Conservation (phyloP, 2,113 vertebrate species). For the Sula dactylatra region DNA sequence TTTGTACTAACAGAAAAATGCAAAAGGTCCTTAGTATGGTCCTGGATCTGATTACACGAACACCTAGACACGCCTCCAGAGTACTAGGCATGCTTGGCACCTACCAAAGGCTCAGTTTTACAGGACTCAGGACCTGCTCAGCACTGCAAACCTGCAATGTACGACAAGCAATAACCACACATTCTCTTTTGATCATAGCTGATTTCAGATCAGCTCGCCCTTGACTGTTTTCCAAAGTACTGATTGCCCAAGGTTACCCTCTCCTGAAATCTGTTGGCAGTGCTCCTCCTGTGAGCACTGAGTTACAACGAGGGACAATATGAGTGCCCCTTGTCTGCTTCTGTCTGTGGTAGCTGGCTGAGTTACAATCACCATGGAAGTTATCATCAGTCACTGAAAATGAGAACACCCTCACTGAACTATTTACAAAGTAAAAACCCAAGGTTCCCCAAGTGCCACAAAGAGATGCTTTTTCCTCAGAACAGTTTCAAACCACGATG, state of each 20-base stretch:
- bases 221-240: not conserved
- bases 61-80: not conserved
- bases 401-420: not conserved
- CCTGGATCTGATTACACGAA: not conserved
- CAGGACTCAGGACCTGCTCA: not conserved
- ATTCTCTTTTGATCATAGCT: not conserved
- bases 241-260: not conserved
- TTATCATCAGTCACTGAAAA: not conserved
- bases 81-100: not conserved
- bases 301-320: not conserved
- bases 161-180: not conserved
- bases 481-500: not conserved
- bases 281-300: not conserved
- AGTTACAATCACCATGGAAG: constrained; percentile 31
- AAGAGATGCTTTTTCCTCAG: not conserved
- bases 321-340: not conserved
- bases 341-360: not conserved
- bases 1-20: not conserved
- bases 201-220: not conserved
- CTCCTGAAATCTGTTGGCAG: not conserved
- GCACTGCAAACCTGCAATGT: not conserved
- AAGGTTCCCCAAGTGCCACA: not conserved
- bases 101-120: not conserved
- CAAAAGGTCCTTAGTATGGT: not conserved
- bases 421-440: not conserved